A percentile compares a stretch with the other conserved stretches of the same genome.
Conservation (phyloP, 2,797 vertebrate genomes). For the Lateolabrax maculatus region DNA sequence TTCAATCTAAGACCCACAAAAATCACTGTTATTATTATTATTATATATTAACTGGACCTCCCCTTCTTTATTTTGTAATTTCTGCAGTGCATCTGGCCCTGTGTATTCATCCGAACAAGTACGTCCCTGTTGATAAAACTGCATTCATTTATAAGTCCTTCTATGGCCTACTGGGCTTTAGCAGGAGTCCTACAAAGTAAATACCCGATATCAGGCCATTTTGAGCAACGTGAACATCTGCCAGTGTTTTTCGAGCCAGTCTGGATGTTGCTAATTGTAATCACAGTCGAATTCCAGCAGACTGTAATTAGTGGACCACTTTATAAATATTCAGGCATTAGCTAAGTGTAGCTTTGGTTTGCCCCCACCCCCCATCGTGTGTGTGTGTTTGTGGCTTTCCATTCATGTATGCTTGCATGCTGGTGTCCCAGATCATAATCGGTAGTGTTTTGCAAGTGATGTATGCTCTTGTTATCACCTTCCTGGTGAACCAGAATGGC, state of each 20-base stretch:
- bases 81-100: slow-evolving; percentile 39
- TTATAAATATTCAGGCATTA: slow-evolving; percentile 76
- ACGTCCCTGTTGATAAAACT: slow-evolving; percentile 3
- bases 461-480: slow-evolving; percentile 59
- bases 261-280: slow-evolving; percentile 80
- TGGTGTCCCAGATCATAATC: slow-evolving; percentile 65
- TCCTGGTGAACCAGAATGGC: slow-evolving; percentile 40
- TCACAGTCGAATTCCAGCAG: slow-evolving; percentile 75
- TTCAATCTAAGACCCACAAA: slow-evolving; percentile 28
- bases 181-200: slow-evolving; percentile 38
- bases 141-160: slow-evolving; percentile 21
- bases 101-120: slow-evolving; percentile 6
- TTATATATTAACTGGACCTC: slow-evolving; percentile 13
- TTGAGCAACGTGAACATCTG: slow-evolving; percentile 72
- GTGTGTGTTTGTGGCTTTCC: slow-evolving; percentile 32
- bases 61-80: slow-evolving; percentile 23
- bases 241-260: slow-evolving; percentile 71
- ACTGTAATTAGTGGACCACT: slow-evolving; percentile 77
- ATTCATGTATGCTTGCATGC: slow-evolving; percentile 56
- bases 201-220: slow-evolving; percentile 41
- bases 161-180: slow-evolving; percentile 27
- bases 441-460: slow-evolving; percentile 51
- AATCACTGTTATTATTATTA: slow-evolving; percentile 12
- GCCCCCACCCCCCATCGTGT: neutral
- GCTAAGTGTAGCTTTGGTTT: slow-evolving; percentile 69